Percentiles rank a stretch among this genome's conserved stretches.
Evolutionary conservation across 2,113 vertebrate genomes (phyloP).

Genomic region (Salvelinus fontinalis): DNA sequence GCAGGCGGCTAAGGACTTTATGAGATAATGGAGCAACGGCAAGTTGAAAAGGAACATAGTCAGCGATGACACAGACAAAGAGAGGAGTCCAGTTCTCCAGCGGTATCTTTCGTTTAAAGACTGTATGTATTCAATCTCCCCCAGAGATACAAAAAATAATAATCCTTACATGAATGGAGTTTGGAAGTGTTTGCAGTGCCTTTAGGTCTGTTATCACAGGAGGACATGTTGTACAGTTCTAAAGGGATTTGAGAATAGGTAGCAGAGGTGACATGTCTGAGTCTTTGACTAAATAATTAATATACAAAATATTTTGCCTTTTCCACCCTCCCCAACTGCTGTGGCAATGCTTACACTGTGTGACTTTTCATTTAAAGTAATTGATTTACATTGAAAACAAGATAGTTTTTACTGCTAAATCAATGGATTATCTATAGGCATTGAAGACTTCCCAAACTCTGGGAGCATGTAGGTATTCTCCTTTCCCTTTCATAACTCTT

Average conservation of each 20-base stretch:
- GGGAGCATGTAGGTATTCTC: slow-evolving; percentile 1
- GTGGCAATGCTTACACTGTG: background rate
- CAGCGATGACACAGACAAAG: background rate
- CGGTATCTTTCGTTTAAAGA: background rate
- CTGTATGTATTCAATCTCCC: background rate
- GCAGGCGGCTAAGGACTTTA: background rate
- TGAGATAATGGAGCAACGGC: background rate
- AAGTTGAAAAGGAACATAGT: background rate
- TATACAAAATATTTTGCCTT: background rate
- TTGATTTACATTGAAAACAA: background rate
- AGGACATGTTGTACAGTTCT: background rate
- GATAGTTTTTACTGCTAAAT: slow-evolving; percentile 5
- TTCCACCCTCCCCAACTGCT: background rate
- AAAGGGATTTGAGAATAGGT: background rate
- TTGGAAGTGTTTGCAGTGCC: too few species aligned
- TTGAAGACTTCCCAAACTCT: slow-evolving; percentile 3
- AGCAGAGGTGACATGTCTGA: background rate
- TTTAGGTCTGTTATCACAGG: too few species aligned
- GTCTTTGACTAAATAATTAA: background rate
- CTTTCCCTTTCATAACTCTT: background rate
- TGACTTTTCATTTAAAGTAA: background rate
- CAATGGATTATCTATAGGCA: slow-evolving; percentile 8
- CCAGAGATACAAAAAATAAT: too few species aligned
- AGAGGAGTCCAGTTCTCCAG: background rate
- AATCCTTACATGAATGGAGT: too few species aligned